Evolutionary conservation across 1,140 invertebrate species (phyloP).

Genomic region (Drosophila triauraria): DNA sequence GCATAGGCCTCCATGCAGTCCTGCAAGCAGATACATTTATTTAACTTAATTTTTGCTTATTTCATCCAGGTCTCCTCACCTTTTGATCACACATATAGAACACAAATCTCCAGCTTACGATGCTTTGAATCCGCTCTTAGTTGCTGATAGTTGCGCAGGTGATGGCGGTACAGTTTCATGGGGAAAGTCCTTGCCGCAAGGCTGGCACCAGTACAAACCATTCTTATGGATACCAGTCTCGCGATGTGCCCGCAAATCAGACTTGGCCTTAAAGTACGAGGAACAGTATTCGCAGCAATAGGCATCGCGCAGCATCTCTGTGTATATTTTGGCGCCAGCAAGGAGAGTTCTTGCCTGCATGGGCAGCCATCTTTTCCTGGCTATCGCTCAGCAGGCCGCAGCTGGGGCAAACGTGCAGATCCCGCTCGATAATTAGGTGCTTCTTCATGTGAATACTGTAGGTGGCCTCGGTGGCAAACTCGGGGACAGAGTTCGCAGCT

Average conservation of each 20-base stretch:
- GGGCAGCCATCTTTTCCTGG: constrained; percentile 35
- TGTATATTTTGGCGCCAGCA: constrained; percentile 44
- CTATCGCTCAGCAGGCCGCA: constrained; percentile 64
- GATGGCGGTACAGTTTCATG: constrained; percentile 71
- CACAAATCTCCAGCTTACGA: constrained; percentile 53
- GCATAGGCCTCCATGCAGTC: constrained; percentile 62
- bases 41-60: too few species aligned
- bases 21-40: constrained; percentile 17
- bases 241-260: constrained; percentile 61
- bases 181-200: constrained; percentile 61
- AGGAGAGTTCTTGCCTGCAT: constrained; percentile 21
- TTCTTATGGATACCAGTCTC: constrained; percentile 60
- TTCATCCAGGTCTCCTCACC: constrained; percentile 11
- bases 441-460: constrained; percentile 69
- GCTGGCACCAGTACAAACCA: constrained; percentile 55
- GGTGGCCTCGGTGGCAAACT: constrained; percentile 59
- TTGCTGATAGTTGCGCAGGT: constrained; percentile 63
- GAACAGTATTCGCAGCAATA: constrained; percentile 74
- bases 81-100: constrained; percentile 70
- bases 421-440: constrained; percentile 63
- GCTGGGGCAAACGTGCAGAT: constrained; percentile 56
- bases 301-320: constrained; percentile 53
- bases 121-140: constrained; percentile 49
- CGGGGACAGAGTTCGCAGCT: constrained; percentile 70
- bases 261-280: constrained; percentile 58